Conservation (phyloP, 2,888 invertebrate genomes). For the Cephus spinipes region DNA sequence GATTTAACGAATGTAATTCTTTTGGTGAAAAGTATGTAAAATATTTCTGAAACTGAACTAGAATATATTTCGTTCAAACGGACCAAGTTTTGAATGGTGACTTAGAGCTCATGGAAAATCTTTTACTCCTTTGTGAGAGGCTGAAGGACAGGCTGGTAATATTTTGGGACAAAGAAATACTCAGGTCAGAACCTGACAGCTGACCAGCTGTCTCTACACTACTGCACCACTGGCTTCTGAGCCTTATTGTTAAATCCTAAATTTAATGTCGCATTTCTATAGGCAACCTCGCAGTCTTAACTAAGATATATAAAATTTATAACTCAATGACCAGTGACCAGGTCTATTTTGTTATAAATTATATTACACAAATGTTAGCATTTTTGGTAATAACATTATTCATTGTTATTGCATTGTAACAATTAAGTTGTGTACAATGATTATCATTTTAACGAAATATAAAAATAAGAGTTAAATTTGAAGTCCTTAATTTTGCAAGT, state of each 20-base stretch:
- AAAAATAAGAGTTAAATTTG: background rate
- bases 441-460: background rate
- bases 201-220: constrained; percentile 46
- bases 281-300: background rate
- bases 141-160: constrained; percentile 22
- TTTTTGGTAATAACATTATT: background rate
- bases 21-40: background rate
- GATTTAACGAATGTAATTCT: background rate
- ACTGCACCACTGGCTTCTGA: constrained; percentile 8
- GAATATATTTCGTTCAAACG: background rate
- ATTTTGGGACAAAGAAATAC: constrained; percentile 50
- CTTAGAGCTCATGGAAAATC: constrained; percentile 2
- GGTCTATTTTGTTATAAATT: background rate
- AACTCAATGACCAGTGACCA: background rate
- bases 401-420: background rate
- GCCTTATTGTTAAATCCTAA: constrained; percentile 20
- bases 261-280: constrained; percentile 6
- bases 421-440: background rate
- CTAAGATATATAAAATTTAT: background rate
- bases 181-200: constrained; percentile 51
- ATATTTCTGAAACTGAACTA: background rate
- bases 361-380: background rate
- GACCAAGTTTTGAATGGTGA: background rate
- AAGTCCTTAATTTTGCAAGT: background rate
- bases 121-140: background rate